Base-by-base conservation (phyloP, 2,797 vertebrate species). In the Siniperca undulata region DNA sequence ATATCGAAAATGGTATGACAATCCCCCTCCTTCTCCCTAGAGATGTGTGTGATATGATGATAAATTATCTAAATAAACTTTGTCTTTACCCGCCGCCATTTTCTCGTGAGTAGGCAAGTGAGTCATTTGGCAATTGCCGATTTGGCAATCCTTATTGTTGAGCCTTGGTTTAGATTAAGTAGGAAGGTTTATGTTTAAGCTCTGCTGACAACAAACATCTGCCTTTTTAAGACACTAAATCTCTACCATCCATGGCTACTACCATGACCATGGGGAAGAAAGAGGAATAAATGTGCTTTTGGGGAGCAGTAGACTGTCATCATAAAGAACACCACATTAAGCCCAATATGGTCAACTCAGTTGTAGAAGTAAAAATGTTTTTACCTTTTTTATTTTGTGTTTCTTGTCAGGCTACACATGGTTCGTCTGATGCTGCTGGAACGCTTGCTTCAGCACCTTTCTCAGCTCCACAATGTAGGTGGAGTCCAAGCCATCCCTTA, bases 401-500 rank as follows among this genome's bases (percentile, higher is more conserved):
- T 4, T 75, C 48, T 80, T 34, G 71, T 40, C 86, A 99, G 99
- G 92, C 94, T 99, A 72, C 99, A 99, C 93, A 99, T 99, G 98
- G 98, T 99, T 68, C 96, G 98, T 40, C 95, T 99, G 64, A 99
- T 99, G 98, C 95, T 99, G 7, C 92, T 99, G 89, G 99, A 99
- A 91, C 97, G 98, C 40, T 95, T 99, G 50, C 96, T 99, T 73
- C 98, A 99, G 88, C 97, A 98, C 44, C 93, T 99, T 34, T 94
- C 97, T 36, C 97, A 98, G 95, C 96, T 99, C 59, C 97, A 98
- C 87, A 97, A 95, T 0, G 99, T 99, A 0, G 98, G 98, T 1
- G 99, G 99, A 3, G 99, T 99, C 85, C 97, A 98, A 61, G 98
- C 98, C 90, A 99, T 99, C 81, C 99, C 99, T 0, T 99, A 99